A percentile compares a stretch with the other conserved stretches of the same genome.
Evolutionary conservation across 2,888 invertebrate genomes (phyloP).

Genomic region (Dimorphilus gyrociliatus): DNA sequence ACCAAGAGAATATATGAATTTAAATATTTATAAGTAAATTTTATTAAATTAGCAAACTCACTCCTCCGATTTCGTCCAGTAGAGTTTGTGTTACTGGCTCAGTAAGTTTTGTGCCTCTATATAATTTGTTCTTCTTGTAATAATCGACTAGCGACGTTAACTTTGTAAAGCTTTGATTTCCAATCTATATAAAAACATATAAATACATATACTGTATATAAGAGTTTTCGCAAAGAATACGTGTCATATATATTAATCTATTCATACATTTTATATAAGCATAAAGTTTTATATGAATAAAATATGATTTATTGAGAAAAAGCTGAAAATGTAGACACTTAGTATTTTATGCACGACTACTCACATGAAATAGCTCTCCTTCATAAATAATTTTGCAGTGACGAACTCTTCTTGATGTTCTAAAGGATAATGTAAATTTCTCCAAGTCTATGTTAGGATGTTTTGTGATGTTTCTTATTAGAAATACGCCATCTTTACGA

Average conservation of each 20-base stretch:
- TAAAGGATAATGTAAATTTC: slow-evolving; percentile 82
- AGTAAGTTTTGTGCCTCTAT: slow-evolving; percentile 70
- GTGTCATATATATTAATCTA: too few species aligned
- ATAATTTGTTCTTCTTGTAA: slow-evolving; percentile 76
- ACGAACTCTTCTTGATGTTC: too few species aligned
- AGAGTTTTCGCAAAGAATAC: too few species aligned
- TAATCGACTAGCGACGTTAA: slow-evolving; percentile 80
- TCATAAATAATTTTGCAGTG: too few species aligned
- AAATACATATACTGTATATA: too few species aligned
- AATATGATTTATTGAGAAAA: too few species aligned
- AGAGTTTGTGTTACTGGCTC: slow-evolving; percentile 39
- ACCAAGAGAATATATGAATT: slow-evolving; percentile 1
- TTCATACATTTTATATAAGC: too few species aligned
- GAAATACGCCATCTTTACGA: slow-evolving; percentile 76
- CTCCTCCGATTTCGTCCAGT: slow-evolving; percentile 23
- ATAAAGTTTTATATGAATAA: too few species aligned
- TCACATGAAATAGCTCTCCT: too few species aligned
- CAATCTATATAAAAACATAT: too few species aligned
- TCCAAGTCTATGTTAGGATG: slow-evolving; percentile 62
- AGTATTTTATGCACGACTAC: too few species aligned
- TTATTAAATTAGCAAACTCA: slow-evolving; percentile 13
- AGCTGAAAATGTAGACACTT: too few species aligned
- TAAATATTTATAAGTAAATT: slow-evolving; percentile 43
- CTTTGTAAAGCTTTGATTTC: slow-evolving; percentile 81
- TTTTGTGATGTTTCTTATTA: slow-evolving; percentile 53